Percentiles rank a stretch among this genome's conserved stretches.
Conservation (phyloP, 2,888 invertebrate genomes). For the Endotricha flammealis region DNA sequence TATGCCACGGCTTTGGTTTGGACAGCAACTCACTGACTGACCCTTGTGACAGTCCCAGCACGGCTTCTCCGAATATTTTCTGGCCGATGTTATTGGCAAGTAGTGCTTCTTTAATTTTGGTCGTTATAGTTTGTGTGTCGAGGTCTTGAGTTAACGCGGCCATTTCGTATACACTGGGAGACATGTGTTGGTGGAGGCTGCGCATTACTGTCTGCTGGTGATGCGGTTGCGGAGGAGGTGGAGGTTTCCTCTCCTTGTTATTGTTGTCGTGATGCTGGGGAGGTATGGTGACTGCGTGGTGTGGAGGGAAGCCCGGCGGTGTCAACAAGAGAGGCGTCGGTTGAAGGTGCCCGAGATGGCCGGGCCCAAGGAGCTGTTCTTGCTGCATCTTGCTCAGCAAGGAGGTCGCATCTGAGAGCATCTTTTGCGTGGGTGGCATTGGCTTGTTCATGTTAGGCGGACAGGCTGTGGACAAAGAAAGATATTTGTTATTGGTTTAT, state of each 20-base stretch:
- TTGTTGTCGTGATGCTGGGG: constrained; percentile 80
- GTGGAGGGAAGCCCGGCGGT: constrained; percentile 86
- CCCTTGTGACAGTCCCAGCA: constrained; percentile 96
- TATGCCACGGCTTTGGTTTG: constrained; percentile 99
- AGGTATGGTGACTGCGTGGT: constrained; percentile 83
- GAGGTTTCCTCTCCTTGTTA: constrained; percentile 76
- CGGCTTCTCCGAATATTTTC: constrained; percentile 98
- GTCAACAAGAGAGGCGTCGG: constrained; percentile 83
- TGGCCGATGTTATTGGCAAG: constrained; percentile 98
- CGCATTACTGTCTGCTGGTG: constrained; percentile 83
- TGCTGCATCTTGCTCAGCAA: constrained; percentile 84
- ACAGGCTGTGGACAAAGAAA: constrained; percentile 72
- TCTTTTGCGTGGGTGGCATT: constrained; percentile 87
- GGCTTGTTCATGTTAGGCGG: constrained; percentile 83
- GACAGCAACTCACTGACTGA: constrained; percentile 98
- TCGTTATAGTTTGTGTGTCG: constrained; percentile 97
- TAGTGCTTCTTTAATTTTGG: constrained; percentile 97
- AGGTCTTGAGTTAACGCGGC: constrained; percentile 97
- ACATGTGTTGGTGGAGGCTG: constrained; percentile 88
- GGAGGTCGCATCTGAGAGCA: constrained; percentile 84
- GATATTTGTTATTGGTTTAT: constrained; percentile 6
- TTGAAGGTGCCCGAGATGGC: constrained; percentile 72
- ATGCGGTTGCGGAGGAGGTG: constrained; percentile 79
- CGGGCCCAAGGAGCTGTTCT: constrained; percentile 79
- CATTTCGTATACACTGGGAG: constrained; percentile 98